Evolutionary conservation across 2,888 invertebrate genomes (phyloP), one percentile per base, ranked within the genome.

Genomic region (Ochlodes sylvanus): DNA sequence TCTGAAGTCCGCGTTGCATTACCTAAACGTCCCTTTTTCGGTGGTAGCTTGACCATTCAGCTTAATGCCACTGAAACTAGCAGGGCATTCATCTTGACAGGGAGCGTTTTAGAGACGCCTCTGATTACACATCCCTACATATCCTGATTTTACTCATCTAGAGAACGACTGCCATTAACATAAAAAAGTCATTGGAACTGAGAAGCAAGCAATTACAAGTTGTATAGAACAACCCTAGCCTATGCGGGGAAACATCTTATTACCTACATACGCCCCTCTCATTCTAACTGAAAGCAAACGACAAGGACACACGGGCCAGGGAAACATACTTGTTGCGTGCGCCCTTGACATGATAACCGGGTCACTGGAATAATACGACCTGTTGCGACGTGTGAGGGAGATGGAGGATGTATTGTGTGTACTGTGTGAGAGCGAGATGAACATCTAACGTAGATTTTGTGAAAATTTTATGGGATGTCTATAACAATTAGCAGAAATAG

Each of bases 281-380:
- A 27, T 52, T 60, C 41, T 32, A 58, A 7, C 52, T 42, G 19
- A 42, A 17, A 54, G 42, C 12, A 44, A 32, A 54, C 14, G 60
- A 66, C 44, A 66, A 60, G 60, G 66, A 66, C 32, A 42, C 42
- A 47, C 19, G 12, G 15, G 19, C 4, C 21, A 50, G 64, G 54
- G 64, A 44, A 52, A 52, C 42, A 62, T 54, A 78, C 78, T 77
- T 78, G 78, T 78, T 77, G 77, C 77, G n/a, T 65, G 44, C 71
- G 72, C 63, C 78, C 77, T 78, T 78, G 77, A 76, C 76, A 74
- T 64, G 63, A 52, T 68, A 76, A 71, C 63, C 75, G 71, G 78
- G 77, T 76, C 72, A 77, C 69, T 71, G 69, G 72, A 69, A 71
- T 73, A 71, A 70, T 69, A 55, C 60, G 66, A 77, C 78, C 74